Evolutionary conservation across 2,888 invertebrate species (phyloP).

Genomic region (Perdita meconis): DNA sequence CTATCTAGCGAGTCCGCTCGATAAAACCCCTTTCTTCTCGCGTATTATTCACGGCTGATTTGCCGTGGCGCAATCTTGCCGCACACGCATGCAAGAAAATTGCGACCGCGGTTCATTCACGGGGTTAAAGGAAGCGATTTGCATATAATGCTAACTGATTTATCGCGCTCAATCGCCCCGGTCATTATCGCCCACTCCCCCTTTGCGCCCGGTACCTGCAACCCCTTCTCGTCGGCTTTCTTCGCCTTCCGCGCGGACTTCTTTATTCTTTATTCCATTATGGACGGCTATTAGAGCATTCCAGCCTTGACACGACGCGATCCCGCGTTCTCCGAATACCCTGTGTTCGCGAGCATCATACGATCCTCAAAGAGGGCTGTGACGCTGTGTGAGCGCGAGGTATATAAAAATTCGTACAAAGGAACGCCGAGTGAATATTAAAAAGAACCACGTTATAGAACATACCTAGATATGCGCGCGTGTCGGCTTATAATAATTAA

Average conservation of each 20-base stretch:
- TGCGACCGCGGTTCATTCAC: conserved; percentile 50
- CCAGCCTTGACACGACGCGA: neutral
- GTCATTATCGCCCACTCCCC: conserved; percentile 45
- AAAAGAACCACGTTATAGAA: conserved; percentile 4
- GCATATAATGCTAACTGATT: conserved; percentile 63
- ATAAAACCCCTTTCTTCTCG: conserved; percentile 48
- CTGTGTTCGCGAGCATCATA: conserved; percentile 4
- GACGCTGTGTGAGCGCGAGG: neutral
- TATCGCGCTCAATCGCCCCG: conserved; percentile 41
- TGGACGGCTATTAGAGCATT: conserved; percentile 1
- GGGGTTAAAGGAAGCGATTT: conserved; percentile 53
- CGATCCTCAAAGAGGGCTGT: neutral
- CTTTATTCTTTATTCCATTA: conserved; percentile 6
- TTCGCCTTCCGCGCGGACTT: neutral
- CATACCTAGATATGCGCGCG: neutral
- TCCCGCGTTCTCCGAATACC: neutral
- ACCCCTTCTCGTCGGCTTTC: neutral
- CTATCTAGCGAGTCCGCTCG: conserved; percentile 43
- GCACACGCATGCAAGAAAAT: conserved; percentile 44
- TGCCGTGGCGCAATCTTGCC: conserved; percentile 52
- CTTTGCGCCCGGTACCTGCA: neutral
- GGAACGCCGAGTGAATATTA: conserved; percentile 18
- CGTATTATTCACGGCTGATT: conserved; percentile 65
- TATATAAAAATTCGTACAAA: conserved; percentile 12
- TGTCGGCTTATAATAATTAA: conserved; percentile 8